phyloP scores from a whole-genome alignment of 2,888 invertebrate genomes.

The Torymus aiolomorphi region DNA sequence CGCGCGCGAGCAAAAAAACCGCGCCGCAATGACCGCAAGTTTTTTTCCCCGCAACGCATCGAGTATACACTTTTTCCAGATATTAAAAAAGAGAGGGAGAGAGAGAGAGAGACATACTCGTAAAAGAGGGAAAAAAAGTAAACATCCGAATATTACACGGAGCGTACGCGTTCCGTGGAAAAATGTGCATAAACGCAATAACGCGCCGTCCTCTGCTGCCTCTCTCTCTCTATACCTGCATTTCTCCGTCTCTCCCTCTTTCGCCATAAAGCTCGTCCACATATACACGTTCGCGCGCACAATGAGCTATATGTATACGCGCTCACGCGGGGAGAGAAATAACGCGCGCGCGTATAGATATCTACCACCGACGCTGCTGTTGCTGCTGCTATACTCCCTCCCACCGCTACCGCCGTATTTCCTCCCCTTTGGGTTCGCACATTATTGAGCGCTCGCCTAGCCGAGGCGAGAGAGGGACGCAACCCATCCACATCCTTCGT shows the following conservation, averaged over 20 bases:
- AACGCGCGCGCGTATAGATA: conserved; percentile 7
- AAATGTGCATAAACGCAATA: conserved; percentile 28
- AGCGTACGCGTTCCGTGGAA: not conserved
- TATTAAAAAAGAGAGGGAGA: conserved; percentile 18
- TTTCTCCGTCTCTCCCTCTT: not conserved
- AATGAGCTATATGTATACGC: conserved; percentile 1
- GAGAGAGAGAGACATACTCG: not conserved
- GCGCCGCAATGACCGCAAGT: conserved; percentile 11
- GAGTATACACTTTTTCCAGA: conserved; percentile 3
- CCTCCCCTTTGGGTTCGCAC: conserved; percentile 79
- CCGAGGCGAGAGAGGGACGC: conserved; percentile 79
- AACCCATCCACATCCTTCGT: conserved; percentile 75
- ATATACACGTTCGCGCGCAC: not conserved
- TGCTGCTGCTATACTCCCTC: conserved; percentile 61
- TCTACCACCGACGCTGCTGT: no score
- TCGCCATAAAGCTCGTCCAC: no score
- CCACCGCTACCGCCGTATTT: conserved; percentile 68
- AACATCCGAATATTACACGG: conserved; percentile 39
- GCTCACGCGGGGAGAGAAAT: conserved; percentile 18
- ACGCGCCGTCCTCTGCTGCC: conserved; percentile 5
- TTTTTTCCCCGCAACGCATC: not conserved
- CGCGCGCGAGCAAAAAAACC: conserved; percentile 16
- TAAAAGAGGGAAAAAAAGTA: not conserved
- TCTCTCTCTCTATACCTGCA: no score
- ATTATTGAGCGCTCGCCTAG: conserved; percentile 81